Base-by-base conservation (phyloP, 2,888 invertebrate species). In the Apantesis nais region DNA sequence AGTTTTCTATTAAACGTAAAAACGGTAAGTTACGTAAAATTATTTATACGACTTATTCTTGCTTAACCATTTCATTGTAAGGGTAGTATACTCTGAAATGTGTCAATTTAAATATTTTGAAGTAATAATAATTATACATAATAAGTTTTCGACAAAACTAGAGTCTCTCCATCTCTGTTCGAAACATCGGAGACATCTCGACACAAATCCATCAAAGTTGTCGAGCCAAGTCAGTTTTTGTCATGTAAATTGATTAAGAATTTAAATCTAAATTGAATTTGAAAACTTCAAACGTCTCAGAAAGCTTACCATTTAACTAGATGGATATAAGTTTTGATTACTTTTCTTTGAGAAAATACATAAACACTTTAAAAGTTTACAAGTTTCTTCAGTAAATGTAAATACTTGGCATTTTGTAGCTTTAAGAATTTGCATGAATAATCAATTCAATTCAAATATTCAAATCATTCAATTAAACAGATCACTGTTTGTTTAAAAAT, bases 291-390 rank as follows among this genome's bases (percentile, higher is more conserved):
- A 82, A 80, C 76, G 70, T 63, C 74, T 66, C 41, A 62, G 65
- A 68, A 66, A 41, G 64, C 60, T 68, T 60, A 64, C 62, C 25
- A 62, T 71, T 64, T 44, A 71, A 72, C 68, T 68, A 55, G 64
- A 68, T 64, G 22, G 74, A n/a, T 80, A 70, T 78, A 76, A 84
- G 80, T 85, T 84, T 81, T 83, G 85, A 85, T 83, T 74, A 84
- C 78, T 83, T 85, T 85, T 85, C 84, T 85, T 83, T 79, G 83
- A 78, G 73, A 55, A 78, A 79, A 83, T 77, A 79, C 70, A 77
- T 67, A 62, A 72, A 41, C 72, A 73, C 71, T 75, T 74, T 65
- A 71, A 72, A 80, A 82, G 64, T 76, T 74, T 71, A 48, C 63
- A 71, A 74, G 77, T 69, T 62, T 66, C 65, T 65, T 78, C 72